Evolutionary conservation across 2,797 vertebrate genomes (phyloP).

Genomic region (Sebastes jordani): DNA sequence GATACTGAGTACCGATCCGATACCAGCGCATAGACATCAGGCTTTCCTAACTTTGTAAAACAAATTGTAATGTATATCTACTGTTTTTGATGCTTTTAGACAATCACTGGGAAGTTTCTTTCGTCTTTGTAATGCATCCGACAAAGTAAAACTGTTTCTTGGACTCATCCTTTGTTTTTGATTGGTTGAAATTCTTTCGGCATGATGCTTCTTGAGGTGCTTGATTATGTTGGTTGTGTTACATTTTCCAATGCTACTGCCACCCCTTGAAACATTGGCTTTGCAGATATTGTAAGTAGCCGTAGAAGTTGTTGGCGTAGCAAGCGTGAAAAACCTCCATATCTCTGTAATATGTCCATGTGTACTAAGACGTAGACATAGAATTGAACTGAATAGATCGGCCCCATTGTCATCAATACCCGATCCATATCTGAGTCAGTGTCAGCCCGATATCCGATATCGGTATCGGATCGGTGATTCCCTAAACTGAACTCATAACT

Average conservation of each 20-base stretch:
- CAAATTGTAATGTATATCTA: no score
- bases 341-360: neutral
- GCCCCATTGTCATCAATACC: no score
- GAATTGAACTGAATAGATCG: neutral
- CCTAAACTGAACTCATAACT: no score
- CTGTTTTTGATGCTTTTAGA: no score
- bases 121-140: no score
- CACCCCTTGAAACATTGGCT: neutral
- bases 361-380: neutral
- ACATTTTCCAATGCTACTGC: neutral
- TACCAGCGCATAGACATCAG: neutral
- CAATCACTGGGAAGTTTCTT: no score
- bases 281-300: neutral
- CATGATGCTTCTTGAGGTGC: neutral
- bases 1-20: neutral
- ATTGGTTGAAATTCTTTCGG: neutral
- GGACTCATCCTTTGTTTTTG: neutral
- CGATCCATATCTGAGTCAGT: accelerated
- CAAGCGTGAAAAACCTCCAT: neutral
- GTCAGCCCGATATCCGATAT: no score
- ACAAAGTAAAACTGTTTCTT: no score
- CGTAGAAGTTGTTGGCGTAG: neutral
- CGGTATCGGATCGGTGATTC: accelerated
- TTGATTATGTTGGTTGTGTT: neutral
- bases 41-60: no score